Percentiles rank a stretch among this genome's conserved stretches.
phyloP scores from a whole-genome alignment of 2,888 invertebrate species.

The Noctuana brunneofusca region DNA sequence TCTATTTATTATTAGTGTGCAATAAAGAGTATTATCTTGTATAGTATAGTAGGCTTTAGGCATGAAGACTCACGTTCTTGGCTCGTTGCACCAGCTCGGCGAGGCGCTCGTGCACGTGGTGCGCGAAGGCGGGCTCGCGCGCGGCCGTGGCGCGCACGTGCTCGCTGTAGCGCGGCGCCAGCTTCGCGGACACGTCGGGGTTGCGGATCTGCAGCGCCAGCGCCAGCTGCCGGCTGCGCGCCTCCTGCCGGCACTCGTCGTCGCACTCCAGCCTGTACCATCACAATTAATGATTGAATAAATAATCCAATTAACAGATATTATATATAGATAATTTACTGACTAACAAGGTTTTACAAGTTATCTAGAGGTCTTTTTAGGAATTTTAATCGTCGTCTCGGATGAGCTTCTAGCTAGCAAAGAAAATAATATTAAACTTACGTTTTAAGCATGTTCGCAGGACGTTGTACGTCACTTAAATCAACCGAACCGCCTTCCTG shows the following conservation, averaged over 20 bases:
- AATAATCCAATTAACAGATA: neutral
- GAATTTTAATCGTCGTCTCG: no score
- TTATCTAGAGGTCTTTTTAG: no score
- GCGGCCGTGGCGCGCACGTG: conserved; percentile 92
- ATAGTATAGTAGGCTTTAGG: no score
- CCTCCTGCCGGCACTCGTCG: conserved; percentile 93
- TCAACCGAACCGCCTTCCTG: conserved; percentile 90
- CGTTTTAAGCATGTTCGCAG: conserved; percentile 83
- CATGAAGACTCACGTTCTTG: conserved; percentile 89
- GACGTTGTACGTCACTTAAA: conserved; percentile 86
- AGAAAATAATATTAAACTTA: conserved; percentile 53
- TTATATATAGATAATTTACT: no score
- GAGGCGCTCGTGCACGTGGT: conserved; percentile 91
- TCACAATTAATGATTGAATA: neutral
- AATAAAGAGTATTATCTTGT: no score
- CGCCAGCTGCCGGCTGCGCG: conserved; percentile 94
- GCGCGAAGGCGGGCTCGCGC: conserved; percentile 91
- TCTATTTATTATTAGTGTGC: no score
- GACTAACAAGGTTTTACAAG: no score
- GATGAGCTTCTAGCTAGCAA: no score
- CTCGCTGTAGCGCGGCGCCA: conserved; percentile 93
- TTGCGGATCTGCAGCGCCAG: conserved; percentile 96
- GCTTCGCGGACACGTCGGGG: conserved; percentile 91
- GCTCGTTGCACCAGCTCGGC: conserved; percentile 93
- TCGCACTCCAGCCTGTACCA: conserved; percentile 91